A percentile compares a stretch with the other conserved stretches of the same genome.
Evolutionary conservation across 2,888 invertebrate species (phyloP).

Genomic region (Ectemnius lituratus): DNA sequence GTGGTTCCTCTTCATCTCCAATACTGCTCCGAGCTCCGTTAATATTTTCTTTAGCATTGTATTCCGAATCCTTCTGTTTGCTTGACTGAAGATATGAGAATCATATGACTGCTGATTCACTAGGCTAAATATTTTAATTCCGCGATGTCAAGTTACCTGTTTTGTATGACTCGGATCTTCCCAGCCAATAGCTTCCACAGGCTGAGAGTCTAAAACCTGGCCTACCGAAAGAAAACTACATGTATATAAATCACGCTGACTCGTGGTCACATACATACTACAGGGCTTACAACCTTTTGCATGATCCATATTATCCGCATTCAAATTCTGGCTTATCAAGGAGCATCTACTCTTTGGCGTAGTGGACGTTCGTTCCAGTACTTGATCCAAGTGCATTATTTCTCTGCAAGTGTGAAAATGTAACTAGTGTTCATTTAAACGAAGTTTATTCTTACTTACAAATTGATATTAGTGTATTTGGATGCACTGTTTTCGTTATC

Average conservation of each 20-base stretch:
- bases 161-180: slow-evolving; percentile 79
- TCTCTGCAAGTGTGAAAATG: slow-evolving; percentile 53
- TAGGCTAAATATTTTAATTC: not conserved
- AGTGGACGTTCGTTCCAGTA: slow-evolving; percentile 64
- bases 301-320: no score
- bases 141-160: slow-evolving; percentile 35
- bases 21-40: not conserved
- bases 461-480: slow-evolving; percentile 63
- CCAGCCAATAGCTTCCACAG: slow-evolving; percentile 85
- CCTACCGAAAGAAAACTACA: no score
- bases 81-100: not conserved
- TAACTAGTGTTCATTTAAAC: not conserved
- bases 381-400: slow-evolving; percentile 70
- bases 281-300: slow-evolving; percentile 42
- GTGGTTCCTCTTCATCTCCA: slow-evolving; percentile 28
- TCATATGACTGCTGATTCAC: not conserved
- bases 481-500: slow-evolving; percentile 58
- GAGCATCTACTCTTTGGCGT: slow-evolving; percentile 69
- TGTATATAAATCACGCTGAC: no score
- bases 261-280: no score
- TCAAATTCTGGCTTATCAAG: slow-evolving; percentile 35
- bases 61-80: not conserved
- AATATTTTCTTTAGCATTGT: not conserved
- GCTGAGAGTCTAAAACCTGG: slow-evolving; percentile 78
- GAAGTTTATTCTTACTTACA: slow-evolving; percentile 47